Conservation (phyloP, 2,888 invertebrate genomes). For the Meganola albula region DNA sequence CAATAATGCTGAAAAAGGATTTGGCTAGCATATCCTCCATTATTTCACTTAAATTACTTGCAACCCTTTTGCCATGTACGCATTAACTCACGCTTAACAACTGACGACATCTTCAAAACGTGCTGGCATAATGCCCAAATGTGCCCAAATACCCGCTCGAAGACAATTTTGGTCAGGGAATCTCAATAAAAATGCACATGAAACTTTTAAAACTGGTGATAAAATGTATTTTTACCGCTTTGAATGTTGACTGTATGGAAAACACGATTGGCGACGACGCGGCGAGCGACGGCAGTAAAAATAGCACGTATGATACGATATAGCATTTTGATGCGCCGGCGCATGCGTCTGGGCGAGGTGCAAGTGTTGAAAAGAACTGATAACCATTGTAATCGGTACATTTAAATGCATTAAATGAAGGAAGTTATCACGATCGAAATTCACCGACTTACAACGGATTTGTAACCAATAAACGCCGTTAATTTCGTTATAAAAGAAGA, state of each 20-base stretch:
- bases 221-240: constrained; percentile 14
- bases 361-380: constrained; percentile 20
- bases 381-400: constrained; percentile 15
- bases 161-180: constrained; percentile 5
- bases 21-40: too few relatives aligned
- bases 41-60: too few relatives aligned
- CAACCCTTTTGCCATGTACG: too few relatives aligned
- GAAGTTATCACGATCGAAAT: constrained; percentile 6
- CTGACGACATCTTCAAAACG: too few relatives aligned
- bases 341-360: constrained; percentile 21
- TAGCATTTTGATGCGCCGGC: constrained; percentile 29
- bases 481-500: too few relatives aligned
- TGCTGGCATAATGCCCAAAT: too few relatives aligned
- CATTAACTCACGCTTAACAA: too few relatives aligned
- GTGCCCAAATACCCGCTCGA: too few relatives aligned
- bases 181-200: constrained; percentile 3
- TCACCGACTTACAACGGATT: too few relatives aligned
- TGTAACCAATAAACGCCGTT: too few relatives aligned
- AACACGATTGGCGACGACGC: constrained; percentile 24
- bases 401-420: constrained; percentile 8
- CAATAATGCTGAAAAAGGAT: too few relatives aligned
- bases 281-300: constrained; percentile 29
- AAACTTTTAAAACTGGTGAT: too few relatives aligned
- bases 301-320: constrained; percentile 31
- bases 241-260: constrained; percentile 16